phyloP scores from a whole-genome alignment of 2,888 invertebrate genomes.

The Acanthoscelides obtectus region DNA sequence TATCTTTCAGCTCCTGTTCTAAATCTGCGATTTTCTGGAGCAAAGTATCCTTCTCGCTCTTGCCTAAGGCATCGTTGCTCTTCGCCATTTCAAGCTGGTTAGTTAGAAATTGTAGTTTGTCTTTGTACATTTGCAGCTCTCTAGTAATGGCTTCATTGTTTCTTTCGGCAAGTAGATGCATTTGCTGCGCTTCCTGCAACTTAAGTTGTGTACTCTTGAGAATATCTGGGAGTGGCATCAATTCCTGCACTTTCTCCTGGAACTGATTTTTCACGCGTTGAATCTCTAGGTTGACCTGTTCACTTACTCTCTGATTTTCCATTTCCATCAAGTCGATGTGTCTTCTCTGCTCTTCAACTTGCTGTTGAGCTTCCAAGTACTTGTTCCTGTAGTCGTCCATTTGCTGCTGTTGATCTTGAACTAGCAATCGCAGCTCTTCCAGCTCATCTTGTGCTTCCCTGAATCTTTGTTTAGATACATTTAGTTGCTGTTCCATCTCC shows the following conservation, averaged over 20 bases:
- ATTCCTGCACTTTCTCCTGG: conserved; percentile 66
- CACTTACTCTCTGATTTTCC: conserved; percentile 65
- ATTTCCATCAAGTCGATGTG: conserved; percentile 68
- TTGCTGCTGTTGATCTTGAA: conserved; percentile 63
- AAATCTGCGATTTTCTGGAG: conserved; percentile 39
- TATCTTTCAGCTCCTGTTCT: conserved; percentile 38
- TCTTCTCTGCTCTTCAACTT: conserved; percentile 64
- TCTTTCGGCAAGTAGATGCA: conserved; percentile 61
- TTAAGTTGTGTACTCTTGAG: conserved; percentile 64
- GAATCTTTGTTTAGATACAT: conserved; percentile 52
- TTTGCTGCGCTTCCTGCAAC: conserved; percentile 64
- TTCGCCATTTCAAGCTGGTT: conserved; percentile 53
- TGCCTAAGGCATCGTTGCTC: conserved; percentile 49
- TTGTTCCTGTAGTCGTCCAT: conserved; percentile 67
- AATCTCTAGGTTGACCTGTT: conserved; percentile 67
- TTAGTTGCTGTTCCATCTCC: conserved; percentile 56
- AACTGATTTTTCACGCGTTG: conserved; percentile 66
- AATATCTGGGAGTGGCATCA: conserved; percentile 65
- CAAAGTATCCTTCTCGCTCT: conserved; percentile 48
- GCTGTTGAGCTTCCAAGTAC: conserved; percentile 63
- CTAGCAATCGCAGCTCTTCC: conserved; percentile 54
- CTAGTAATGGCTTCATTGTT: conserved; percentile 62
- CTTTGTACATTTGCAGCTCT: conserved; percentile 59
- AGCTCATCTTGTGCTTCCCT: conserved; percentile 58
- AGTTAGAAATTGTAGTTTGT: conserved; percentile 41